These are phyloP conservation scores for Tipula helvola DNA, from an alignment of 2,888 invertebrate genomes.

Conservation along the genomic window DNA sequence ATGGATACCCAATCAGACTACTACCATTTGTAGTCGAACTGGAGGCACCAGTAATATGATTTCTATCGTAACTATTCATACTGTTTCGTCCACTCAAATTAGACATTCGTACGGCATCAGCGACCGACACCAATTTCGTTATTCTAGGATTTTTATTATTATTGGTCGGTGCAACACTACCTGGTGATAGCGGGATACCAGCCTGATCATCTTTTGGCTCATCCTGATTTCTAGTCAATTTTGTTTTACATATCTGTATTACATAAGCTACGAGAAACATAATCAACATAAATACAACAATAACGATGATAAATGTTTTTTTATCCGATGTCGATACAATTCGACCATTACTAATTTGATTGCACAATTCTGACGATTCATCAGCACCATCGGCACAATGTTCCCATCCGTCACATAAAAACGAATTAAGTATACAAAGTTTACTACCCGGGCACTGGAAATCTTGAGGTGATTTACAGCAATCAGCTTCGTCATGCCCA, in stretches of 20 bases:
- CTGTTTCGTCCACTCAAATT: slow-evolving; percentile 48
- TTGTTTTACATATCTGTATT: slow-evolving; percentile 41
- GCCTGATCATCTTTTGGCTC: slow-evolving; percentile 49
- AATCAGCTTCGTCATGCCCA: slow-evolving; percentile 53
- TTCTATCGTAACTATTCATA: slow-evolving; percentile 54
- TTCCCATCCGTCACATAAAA: slow-evolving; percentile 62
- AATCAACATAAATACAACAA: slow-evolving; percentile 42
- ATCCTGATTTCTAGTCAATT: slow-evolving; percentile 38
- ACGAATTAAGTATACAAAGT: slow-evolving; percentile 52
- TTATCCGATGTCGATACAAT: slow-evolving; percentile 37
- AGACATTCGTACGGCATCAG: slow-evolving; percentile 50
- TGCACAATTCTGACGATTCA: slow-evolving; percentile 54
- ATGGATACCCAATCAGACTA: slow-evolving; percentile 51
- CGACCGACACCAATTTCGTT: slow-evolving; percentile 36
- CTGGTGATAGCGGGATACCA: slow-evolving; percentile 51
- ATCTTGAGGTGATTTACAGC: slow-evolving; percentile 47
- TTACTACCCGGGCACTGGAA: slow-evolving; percentile 63
- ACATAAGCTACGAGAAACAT: slow-evolving; percentile 41
- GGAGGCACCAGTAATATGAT: slow-evolving; percentile 51
- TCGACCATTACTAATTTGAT: slow-evolving; percentile 34
- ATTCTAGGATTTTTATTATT: slow-evolving; percentile 28
- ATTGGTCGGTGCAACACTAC: slow-evolving; percentile 17
- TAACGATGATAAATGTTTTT: slow-evolving; percentile 42
- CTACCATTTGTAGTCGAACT: slow-evolving; percentile 36
- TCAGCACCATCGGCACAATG: slow-evolving; percentile 75